phyloP scores from a whole-genome alignment of 2,888 invertebrate species.

The Encarsia formosa region DNA sequence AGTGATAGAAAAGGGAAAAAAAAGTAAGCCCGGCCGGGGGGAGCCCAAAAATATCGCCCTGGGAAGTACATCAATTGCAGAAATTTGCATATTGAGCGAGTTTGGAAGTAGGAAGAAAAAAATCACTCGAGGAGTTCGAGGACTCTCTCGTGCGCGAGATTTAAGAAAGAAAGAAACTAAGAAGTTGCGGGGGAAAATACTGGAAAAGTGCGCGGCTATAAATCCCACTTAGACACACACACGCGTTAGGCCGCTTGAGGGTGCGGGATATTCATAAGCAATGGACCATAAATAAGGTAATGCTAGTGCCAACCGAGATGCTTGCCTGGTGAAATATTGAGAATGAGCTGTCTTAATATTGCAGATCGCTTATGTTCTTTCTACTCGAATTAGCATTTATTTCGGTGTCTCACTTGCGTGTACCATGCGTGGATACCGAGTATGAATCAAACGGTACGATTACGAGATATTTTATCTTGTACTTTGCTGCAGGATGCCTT shows the following conservation, averaged over 20 bases:
- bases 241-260: slow-evolving; percentile 28
- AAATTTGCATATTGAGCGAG: slow-evolving; percentile 14
- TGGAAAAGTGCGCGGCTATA: slow-evolving; percentile 34
- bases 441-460: too few species aligned
- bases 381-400: slow-evolving; percentile 14
- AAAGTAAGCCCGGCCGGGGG: not conserved
- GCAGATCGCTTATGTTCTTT: slow-evolving; percentile 6
- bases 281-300: slow-evolving; percentile 46
- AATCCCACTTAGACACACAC: slow-evolving; percentile 43
- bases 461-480: too few species aligned
- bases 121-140: slow-evolving; percentile 5
- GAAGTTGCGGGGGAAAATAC: slow-evolving; percentile 1
- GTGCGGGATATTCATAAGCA: slow-evolving; percentile 48
- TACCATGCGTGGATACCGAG: too few species aligned
- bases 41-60: not conserved
- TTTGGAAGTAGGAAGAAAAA: not conserved
- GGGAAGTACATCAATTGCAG: not conserved
- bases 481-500: too few species aligned
- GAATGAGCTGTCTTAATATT: slow-evolving; percentile 36
- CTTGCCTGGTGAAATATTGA: slow-evolving; percentile 45
- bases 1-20: not conserved
- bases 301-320: slow-evolving; percentile 27
- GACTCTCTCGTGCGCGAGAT: not conserved
- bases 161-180: not conserved
- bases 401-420: too few species aligned